Conservation (phyloP, 1,140 invertebrate species). For the Brachionus angularis region DNA sequence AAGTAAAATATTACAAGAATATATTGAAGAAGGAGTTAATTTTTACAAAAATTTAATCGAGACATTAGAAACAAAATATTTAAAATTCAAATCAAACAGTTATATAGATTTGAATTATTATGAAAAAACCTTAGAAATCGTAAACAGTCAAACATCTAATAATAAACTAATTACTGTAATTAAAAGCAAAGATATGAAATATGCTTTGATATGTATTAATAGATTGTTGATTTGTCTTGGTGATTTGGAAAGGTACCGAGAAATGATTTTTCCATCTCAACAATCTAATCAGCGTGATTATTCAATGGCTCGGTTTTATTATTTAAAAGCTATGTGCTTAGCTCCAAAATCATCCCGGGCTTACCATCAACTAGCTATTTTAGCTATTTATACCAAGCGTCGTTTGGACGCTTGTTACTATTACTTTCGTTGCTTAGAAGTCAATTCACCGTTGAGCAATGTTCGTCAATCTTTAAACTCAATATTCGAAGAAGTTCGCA, state of each 20-base stretch:
- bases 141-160: not conserved
- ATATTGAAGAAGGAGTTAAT: conserved; percentile 62
- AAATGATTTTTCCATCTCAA: conserved; percentile 53
- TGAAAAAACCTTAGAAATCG: conserved; percentile 4
- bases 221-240: conserved; percentile 82
- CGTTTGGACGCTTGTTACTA: conserved; percentile 95
- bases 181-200: conserved; percentile 59
- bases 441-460: conserved; percentile 83
- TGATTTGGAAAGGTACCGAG: conserved; percentile 81
- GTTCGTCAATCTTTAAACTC: conserved; percentile 79
- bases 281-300: conserved; percentile 37
- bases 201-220: conserved; percentile 76
- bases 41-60: conserved; percentile 74
- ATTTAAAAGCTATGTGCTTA: conserved; percentile 84
- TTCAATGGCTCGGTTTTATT: conserved; percentile 65
- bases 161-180: conserved; percentile 7
- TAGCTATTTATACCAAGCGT: conserved; percentile 78
- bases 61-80: conserved; percentile 57
- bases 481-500: conserved; percentile 82
- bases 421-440: conserved; percentile 87
- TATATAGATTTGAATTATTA: conserved; percentile 35
- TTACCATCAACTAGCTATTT: conserved; percentile 87
- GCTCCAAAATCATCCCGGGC: conserved; percentile 89
- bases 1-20: not conserved
- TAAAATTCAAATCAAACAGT: conserved; percentile 4